Conservation (phyloP, 2,113 vertebrate species). For the Helogale parvula region DNA sequence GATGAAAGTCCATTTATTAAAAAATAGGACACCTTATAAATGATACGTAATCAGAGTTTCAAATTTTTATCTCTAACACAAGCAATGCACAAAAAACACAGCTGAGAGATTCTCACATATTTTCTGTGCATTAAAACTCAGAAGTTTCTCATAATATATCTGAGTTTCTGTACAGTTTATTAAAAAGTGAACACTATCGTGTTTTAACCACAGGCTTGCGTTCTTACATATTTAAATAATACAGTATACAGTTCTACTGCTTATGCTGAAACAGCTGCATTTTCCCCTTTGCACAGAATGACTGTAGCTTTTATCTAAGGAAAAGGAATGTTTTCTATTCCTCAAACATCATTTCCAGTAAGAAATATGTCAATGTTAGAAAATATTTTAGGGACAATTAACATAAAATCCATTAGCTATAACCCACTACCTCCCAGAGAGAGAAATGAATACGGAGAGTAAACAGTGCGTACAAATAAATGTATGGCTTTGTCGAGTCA, state of each 20-base stretch:
- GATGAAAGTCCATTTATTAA: background rate
- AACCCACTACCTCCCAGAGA: background rate
- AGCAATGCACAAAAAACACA: background rate
- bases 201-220: background rate
- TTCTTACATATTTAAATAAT: background rate
- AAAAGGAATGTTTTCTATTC: constrained; percentile 17
- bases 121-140: background rate
- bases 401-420: constrained; percentile 63
- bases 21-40: background rate
- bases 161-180: background rate
- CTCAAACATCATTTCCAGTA: constrained; percentile 41
- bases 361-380: constrained; percentile 41
- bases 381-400: constrained; percentile 40
- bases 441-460: background rate
- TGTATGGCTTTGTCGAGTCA: background rate
- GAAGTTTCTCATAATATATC: background rate
- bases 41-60: background rate
- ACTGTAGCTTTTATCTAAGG: background rate
- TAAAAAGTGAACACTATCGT: background rate
- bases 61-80: background rate
- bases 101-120: background rate
- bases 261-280: background rate
- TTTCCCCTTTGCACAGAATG: background rate
- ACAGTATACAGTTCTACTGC: background rate
- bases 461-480: background rate